A percentile compares a stretch with the other conserved stretches of the same genome.
These are phyloP conservation scores for Amiota minor DNA, from an alignment of 2,888 invertebrate genomes.

Conservation along the genomic window DNA sequence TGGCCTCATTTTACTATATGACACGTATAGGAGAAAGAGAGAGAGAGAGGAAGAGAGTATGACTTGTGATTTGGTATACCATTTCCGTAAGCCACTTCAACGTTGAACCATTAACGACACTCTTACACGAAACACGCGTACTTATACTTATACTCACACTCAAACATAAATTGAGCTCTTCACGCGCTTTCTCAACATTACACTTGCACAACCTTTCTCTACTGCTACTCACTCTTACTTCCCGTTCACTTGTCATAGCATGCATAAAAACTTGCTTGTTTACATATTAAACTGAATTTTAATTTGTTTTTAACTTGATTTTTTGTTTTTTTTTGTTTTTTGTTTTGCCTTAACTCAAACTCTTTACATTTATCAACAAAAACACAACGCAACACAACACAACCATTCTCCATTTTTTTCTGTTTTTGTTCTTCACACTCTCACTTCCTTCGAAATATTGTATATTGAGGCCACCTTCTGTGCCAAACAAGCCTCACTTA, in stretches of 20 bases:
- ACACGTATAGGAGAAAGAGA: too few relatives aligned
- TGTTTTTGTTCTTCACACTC: background rate
- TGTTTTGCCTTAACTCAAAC: background rate
- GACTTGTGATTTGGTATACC: too few relatives aligned
- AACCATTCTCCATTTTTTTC: background rate
- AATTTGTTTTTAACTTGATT: constrained; percentile 18
- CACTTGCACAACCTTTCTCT: background rate
- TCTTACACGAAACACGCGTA: background rate
- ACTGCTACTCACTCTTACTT: background rate
- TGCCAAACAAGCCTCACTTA: background rate
- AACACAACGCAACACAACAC: too few relatives aligned
- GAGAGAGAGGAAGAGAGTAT: too few relatives aligned
- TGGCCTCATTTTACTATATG: too few relatives aligned
- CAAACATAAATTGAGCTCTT: background rate
- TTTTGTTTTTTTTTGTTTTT: background rate
- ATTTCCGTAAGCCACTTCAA: constrained; percentile 15
- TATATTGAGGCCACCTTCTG: background rate
- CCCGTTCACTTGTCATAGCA: background rate
- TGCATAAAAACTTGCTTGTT: constrained; percentile 24
- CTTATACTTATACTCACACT: constrained; percentile 2
- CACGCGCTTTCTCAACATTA: background rate
- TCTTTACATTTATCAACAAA: background rate
- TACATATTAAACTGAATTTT: constrained; percentile 31
- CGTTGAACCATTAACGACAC: constrained; percentile 23
- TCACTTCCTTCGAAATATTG: background rate